phyloP scores from a whole-genome alignment of 2,113 vertebrate genomes.

The Atrichornis clamosus region DNA sequence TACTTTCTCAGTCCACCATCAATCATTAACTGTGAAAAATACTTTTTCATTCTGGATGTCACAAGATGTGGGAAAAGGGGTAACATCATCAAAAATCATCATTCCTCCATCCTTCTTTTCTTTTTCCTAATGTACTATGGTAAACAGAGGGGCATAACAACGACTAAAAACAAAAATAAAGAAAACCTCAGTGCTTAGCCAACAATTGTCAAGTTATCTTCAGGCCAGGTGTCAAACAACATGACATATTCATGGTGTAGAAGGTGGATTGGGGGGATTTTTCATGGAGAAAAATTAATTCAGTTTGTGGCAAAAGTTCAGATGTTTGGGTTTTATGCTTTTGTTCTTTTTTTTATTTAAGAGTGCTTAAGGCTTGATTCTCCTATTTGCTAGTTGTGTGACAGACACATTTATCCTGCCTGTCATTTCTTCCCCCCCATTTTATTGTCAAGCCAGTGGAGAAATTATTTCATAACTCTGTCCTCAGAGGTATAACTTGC shows the following conservation, averaged over 20 bases:
- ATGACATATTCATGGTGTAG: neutral
- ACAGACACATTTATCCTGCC: slow-evolving; percentile 49
- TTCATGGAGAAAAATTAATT: neutral
- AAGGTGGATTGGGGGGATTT: neutral
- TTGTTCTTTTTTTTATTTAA: slow-evolving; percentile 17
- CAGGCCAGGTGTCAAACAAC: neutral
- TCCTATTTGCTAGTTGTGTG: slow-evolving; percentile 1
- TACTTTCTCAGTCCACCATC: neutral
- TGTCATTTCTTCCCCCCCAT: slow-evolving; percentile 13
- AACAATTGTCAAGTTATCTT: neutral
- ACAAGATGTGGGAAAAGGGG: neutral
- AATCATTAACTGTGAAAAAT: neutral
- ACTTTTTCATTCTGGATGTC: neutral
- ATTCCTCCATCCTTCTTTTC: neutral
- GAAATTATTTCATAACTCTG: slow-evolving; percentile 65
- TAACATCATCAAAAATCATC: neutral
- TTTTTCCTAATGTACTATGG: neutral
- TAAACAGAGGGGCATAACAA: neutral
- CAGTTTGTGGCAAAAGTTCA: slow-evolving; percentile 13
- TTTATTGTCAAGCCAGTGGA: slow-evolving; percentile 48
- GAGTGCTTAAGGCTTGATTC: slow-evolving; percentile 48
- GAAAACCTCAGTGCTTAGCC: neutral
- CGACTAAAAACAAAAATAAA: neutral
- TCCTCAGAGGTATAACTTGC: slow-evolving; percentile 48
- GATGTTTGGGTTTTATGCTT: neutral